Conservation (phyloP, 2,888 invertebrate genomes). For the Sipha maydis region DNA sequence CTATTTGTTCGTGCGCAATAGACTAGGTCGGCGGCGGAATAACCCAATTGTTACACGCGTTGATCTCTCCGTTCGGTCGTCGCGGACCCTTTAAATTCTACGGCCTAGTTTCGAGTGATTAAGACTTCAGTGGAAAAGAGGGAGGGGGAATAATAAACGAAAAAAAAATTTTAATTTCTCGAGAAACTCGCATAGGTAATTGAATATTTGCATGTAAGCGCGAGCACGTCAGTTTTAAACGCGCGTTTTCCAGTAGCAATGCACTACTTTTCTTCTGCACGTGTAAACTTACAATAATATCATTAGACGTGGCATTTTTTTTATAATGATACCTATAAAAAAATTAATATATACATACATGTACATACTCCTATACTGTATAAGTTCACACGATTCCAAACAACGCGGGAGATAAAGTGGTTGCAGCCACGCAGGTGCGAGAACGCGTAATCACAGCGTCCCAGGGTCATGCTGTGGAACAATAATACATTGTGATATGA, state of each 20-base stretch:
- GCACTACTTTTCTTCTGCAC: neutral
- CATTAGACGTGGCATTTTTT: neutral
- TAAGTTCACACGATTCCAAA: neutral
- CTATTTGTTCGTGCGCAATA: neutral
- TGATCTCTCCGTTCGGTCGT: neutral
- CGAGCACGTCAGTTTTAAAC: neutral
- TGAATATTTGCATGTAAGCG: too few species aligned
- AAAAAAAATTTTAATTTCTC: neutral
- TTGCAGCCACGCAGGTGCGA: neutral
- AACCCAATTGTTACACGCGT: neutral
- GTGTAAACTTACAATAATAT: neutral
- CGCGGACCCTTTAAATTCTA: neutral
- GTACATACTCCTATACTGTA: neutral
- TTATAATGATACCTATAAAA: too few species aligned
- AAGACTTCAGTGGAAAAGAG: neutral
- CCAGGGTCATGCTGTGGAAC: neutral
- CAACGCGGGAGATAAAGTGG: neutral
- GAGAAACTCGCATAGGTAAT: neutral
- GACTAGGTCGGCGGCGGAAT: too few species aligned
- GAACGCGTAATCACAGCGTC: neutral
- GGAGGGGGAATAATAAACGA: neutral
- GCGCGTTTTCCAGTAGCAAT: neutral
- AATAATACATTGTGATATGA: neutral
- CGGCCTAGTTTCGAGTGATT: neutral
- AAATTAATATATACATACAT: neutral